Evolutionary conservation across 2,797 vertebrate genomes (phyloP).

Genomic region (Cossypha niveicapilla): DNA sequence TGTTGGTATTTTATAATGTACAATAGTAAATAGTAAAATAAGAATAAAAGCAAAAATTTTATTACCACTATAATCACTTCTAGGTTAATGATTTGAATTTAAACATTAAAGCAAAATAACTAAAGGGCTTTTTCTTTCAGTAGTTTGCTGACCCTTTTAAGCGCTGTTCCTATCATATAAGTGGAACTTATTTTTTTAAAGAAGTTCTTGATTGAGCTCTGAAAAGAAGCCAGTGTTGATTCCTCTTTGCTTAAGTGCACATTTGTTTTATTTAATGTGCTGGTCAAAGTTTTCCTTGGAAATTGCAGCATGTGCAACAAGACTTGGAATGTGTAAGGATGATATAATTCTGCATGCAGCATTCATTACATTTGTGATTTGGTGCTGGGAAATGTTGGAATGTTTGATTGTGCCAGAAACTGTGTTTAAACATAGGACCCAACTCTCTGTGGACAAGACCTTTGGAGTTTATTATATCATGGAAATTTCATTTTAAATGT

Average conservation of each 20-base stretch:
- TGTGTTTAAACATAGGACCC: background rate
- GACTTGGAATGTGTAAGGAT: background rate
- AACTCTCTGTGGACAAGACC: background rate
- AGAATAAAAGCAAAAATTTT: background rate
- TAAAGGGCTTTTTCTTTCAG: background rate
- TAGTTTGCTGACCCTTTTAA: background rate
- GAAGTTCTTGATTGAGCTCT: background rate
- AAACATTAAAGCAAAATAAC: background rate
- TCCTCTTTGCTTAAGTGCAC: background rate
- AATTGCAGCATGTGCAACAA: background rate
- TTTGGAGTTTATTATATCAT: slow-evolving; percentile 13
- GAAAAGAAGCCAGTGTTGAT: background rate
- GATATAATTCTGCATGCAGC: slow-evolving; percentile 1
- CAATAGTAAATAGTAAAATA: background rate
- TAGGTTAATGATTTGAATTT: background rate
- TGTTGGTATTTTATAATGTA: background rate
- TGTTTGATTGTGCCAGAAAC: slow-evolving; percentile 3
- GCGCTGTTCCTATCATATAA: background rate
- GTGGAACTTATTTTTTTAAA: background rate
- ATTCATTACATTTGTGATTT: background rate
- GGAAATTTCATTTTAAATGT: slow-evolving; percentile 46
- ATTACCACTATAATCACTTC: background rate
- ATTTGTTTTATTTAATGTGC: background rate
- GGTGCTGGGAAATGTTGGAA: background rate
- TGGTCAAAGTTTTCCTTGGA: slow-evolving; percentile 9